Conservation (phyloP, 2,113 vertebrate species). For the Cathartes aura region DNA sequence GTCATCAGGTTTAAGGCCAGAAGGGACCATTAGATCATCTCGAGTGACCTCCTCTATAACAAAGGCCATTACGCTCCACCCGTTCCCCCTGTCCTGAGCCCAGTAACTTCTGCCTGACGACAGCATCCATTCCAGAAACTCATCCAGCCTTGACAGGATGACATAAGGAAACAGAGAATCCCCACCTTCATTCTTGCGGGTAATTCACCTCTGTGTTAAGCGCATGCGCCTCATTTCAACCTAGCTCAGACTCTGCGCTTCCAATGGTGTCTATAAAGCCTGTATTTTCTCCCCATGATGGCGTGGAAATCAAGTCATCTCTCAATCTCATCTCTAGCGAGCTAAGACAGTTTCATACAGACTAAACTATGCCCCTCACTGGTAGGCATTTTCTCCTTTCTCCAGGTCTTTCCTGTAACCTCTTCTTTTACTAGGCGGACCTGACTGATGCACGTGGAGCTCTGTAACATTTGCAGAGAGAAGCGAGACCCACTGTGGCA, state of each 20-base stretch:
- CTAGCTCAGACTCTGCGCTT: not conserved
- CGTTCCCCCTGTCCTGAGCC: not conserved
- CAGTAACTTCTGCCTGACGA: conserved; percentile 5
- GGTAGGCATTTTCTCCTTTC: not conserved
- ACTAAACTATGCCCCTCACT: not conserved
- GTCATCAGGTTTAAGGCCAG: conserved; percentile 20
- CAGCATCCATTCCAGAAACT: not conserved
- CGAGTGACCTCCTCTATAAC: not conserved
- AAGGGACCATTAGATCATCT: conserved; percentile 15
- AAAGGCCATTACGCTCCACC: not conserved
- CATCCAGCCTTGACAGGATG: not conserved
- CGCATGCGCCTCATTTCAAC: not conserved
- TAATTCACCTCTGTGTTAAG: not conserved
- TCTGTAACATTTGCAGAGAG: not conserved
- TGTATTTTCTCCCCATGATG: not conserved
- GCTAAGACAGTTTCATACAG: not conserved
- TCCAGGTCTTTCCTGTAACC: not conserved
- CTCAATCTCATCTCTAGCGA: not conserved
- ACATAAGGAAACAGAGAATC: not conserved
- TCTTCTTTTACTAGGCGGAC: not conserved
- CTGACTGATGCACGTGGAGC: not conserved
- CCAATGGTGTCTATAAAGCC: not conserved
- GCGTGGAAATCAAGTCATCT: not conserved
- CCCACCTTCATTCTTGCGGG: not conserved
- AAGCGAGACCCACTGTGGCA: not conserved